Base-by-base conservation (phyloP, 1,140 invertebrate species). In the Oryzaephilus surinamensis region DNA sequence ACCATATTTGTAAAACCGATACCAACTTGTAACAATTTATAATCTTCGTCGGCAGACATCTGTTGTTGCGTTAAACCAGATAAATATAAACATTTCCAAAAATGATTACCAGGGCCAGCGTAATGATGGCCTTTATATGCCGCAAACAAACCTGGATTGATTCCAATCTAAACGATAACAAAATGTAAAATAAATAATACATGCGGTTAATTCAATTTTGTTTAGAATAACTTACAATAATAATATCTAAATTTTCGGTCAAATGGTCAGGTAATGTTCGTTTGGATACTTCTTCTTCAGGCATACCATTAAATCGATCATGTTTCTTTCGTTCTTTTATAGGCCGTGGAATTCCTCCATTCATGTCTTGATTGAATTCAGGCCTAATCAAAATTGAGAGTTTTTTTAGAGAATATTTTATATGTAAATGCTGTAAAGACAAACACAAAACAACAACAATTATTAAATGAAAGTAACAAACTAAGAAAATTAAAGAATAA, bases 1-100 rank as follows among this genome's bases (percentile, higher is more conserved):
- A 97, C 93, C 80, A 97, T 96, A 66, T 97, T 97, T 44, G 93
- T 97, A 66, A 97, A 97, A 2, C 94, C 94, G 54, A 98, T 96
- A 26, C 93, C 92, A 62, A 86, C 84, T 59, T 91, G 84, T 19
- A 94, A 64, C 20, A 97, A 69, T 68, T 91, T 91, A 60, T 83
- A 88, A 66, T 97, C 94, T 67, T 97, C 91, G 58, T 95, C 89
- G 2, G 92, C 90, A 52, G 84, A 94, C 76, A 97, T 81, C 56
- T 92, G 92, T 60, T 96, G 90, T 23, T 88, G 79, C 10, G 93
- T 95, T 18, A 97, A 72, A 7, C 92, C 91, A 33, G 90, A 90
- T 32, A 97, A 67, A 66, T 91, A 94, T 38, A 97, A 68, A 66
- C 93, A 97, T 72, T 96, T 97, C 94, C 94, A 98, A 66, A 97